Evolutionary conservation across 2,113 vertebrate genomes (phyloP), one percentile per base, ranked within the genome.

Genomic region (Dipodomys ordii): DNA sequence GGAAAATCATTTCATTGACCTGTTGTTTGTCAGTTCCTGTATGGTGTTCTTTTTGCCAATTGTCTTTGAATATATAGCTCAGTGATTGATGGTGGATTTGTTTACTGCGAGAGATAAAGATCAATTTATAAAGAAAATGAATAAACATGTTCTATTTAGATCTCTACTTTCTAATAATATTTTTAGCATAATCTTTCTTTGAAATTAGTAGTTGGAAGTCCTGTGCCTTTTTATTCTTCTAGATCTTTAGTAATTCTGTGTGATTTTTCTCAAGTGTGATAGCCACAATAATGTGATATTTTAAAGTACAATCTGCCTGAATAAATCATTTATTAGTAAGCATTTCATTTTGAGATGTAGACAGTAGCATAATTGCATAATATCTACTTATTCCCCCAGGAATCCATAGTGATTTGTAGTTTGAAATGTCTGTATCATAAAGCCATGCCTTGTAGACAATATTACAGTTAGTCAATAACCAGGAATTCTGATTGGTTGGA

Each of bases 21-120:
- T 98, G 98, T 97, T 98, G 98, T 98, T 98, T 99, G 98, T 99
- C 99, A 98, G 98, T 98, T 98, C 97, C 98, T 98, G 98, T 98
- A 97, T 57, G 53, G 53, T 64, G 90, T 98, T 98, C 23, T 64
- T 92, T 98, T 98, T 99, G 99, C 99, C 99, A 99, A 99, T 99
- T 99, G 98, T 97, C 15, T 57, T 98, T 98, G 98, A 99, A 99
- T 99, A 99, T 99, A 98, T 99, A 98, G 98, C 97, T 96, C 96
- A 97, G 95, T 98, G 98, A 99, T 98, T 98, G 98, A 98, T 97
- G 95, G 96, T 96, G 90, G 94, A 96, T 92, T 39, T 97, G 90
- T 94, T 98, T 98, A 93, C 93, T 97, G 95, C 98, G 97, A 98
- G 98, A 98, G 98, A 98, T 98, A 98, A 95, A 98, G 97, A 98